A percentile compares a stretch with the other conserved stretches of the same genome.
Conservation (phyloP, 2,888 invertebrate genomes). For the Drosophila putrida region DNA sequence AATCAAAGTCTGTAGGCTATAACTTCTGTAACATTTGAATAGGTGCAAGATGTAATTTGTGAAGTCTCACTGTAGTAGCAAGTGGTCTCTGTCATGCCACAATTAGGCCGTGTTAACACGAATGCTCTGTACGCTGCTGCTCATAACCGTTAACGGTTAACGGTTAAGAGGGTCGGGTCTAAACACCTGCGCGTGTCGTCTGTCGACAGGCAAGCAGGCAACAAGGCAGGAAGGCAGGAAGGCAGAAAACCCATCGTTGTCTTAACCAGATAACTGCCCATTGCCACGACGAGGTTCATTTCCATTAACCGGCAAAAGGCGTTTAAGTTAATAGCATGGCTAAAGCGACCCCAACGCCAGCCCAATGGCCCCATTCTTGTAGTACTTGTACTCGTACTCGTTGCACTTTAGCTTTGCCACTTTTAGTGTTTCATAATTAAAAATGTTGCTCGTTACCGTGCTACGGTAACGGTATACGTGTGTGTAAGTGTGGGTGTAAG, state of each 20-base stretch:
- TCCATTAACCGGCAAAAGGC: constrained; percentile 84
- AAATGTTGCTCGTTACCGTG: constrained; percentile 77
- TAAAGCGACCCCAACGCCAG: constrained; percentile 46
- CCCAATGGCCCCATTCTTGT: constrained; percentile 38
- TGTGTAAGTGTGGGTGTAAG: constrained; percentile 9
- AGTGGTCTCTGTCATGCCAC: constrained; percentile 43
- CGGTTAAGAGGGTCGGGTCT: constrained; percentile 54
- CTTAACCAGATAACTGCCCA: constrained; percentile 79
- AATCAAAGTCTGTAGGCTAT: background rate
- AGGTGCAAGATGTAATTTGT: background rate
- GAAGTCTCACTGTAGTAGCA: constrained; percentile 8
- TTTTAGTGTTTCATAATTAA: constrained; percentile 85
- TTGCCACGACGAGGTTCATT: constrained; percentile 76
- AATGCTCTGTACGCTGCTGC: constrained; percentile 40
- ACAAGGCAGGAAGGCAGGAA: too few relatives aligned
- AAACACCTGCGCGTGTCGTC: constrained; percentile 58
- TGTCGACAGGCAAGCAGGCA: constrained; percentile 2
- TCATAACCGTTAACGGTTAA: constrained; percentile 57
- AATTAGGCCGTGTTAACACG: constrained; percentile 72
- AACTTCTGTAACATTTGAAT: background rate
- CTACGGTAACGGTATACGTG: constrained; percentile 31
- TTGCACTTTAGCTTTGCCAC: constrained; percentile 82
- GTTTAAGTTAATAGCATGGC: constrained; percentile 83
- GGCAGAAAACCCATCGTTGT: constrained; percentile 49
- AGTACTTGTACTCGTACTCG: constrained; percentile 52